These are phyloP conservation scores for Haplochromis burtoni DNA, from an alignment of 2,113 vertebrate genomes.

Conservation along the genomic window DNA sequence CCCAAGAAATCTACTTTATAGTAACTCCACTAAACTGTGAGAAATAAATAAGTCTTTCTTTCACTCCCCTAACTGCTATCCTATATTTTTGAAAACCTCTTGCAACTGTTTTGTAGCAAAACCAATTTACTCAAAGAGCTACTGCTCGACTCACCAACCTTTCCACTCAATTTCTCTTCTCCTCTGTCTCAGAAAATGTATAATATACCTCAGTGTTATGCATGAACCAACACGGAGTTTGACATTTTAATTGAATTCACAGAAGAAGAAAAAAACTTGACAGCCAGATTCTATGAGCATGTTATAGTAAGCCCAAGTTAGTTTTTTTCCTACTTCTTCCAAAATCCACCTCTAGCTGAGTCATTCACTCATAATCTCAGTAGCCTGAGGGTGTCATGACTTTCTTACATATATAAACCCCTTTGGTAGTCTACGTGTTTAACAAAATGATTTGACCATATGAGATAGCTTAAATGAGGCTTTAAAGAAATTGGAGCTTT, in stretches of 20 bases:
- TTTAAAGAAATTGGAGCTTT: conserved; percentile 45
- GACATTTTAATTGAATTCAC: conserved; percentile 58
- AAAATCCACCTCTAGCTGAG: conserved; percentile 8
- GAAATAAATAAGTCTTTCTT: neutral
- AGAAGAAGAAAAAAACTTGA: conserved; percentile 1
- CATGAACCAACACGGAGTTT: conserved; percentile 38
- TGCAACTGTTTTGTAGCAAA: conserved; percentile 21
- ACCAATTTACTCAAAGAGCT: conserved; percentile 18
- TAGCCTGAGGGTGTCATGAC: neutral
- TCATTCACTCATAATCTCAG: conserved; percentile 26
- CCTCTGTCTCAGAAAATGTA: conserved; percentile 4
- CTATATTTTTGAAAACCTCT: neutral
- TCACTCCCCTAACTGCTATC: neutral
- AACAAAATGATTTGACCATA: conserved; percentile 9
- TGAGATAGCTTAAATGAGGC: conserved; percentile 19
- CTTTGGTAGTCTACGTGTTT: neutral
- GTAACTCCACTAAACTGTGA: neutral
- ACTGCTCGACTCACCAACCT: neutral
- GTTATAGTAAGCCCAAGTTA: neutral
- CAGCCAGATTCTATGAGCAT: neutral
- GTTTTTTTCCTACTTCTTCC: conserved; percentile 11
- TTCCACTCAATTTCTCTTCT: neutral
- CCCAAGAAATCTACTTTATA: neutral
- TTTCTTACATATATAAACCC: neutral
- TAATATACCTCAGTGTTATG: conserved; percentile 6